A percentile compares a stretch with the other conserved stretches of the same genome.
These are phyloP conservation scores for Eremobia ochroleuca DNA, from an alignment of 2,888 invertebrate genomes.

Conservation along the genomic window DNA sequence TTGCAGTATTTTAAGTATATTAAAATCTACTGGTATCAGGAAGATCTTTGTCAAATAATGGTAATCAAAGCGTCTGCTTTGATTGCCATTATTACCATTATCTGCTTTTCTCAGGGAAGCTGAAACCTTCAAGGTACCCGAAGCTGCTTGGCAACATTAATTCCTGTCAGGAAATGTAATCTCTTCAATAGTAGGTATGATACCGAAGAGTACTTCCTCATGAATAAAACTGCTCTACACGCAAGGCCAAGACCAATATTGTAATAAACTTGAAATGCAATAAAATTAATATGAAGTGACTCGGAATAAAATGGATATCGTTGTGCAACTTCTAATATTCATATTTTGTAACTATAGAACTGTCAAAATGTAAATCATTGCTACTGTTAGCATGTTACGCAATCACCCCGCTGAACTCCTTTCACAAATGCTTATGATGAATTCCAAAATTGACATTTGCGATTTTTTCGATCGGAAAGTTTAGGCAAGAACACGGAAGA, in stretches of 20 bases:
- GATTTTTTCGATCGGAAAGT: not conserved
- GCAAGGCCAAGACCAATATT: slow-evolving; percentile 27
- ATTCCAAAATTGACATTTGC: not conserved
- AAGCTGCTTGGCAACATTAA: slow-evolving; percentile 6
- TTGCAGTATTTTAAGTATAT: not conserved
- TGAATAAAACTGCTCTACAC: slow-evolving; percentile 25
- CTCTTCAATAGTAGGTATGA: not conserved
- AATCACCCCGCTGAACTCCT: slow-evolving; percentile 3
- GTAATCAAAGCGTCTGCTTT: not conserved
- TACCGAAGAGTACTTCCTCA: slow-evolving; percentile 6
- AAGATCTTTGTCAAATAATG: not conserved
- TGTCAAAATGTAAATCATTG: not conserved
- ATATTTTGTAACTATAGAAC: not conserved
- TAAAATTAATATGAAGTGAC: slow-evolving; percentile 10
- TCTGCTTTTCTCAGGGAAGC: too few relatives aligned
- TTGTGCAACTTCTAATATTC: not conserved
- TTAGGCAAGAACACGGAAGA: slow-evolving; percentile 15
- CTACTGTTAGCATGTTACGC: not conserved
- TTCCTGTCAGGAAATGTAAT: slow-evolving; percentile 8
- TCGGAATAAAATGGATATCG: not conserved
- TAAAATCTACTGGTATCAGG: not conserved
- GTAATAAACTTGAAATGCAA: slow-evolving; percentile 35
- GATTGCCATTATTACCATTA: too few relatives aligned
- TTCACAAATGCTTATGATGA: slow-evolving; percentile 22
- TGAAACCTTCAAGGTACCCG: not conserved